A percentile compares a stretch with the other conserved stretches of the same genome.
phyloP scores from a whole-genome alignment of 2,888 invertebrate genomes.

The Orthonevra nobilis region DNA sequence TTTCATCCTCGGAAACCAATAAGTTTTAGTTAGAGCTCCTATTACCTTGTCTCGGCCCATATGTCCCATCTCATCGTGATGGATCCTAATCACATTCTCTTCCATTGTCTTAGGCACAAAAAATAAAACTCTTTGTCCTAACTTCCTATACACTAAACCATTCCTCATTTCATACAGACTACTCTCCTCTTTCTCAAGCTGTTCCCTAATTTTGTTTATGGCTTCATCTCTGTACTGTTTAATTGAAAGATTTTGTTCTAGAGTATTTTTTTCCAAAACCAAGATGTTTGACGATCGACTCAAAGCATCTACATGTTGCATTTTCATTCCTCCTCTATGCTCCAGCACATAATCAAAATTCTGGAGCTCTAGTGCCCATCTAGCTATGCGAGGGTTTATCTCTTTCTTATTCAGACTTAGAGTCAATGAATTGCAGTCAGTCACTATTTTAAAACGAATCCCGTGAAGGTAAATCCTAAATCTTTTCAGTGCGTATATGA shows the following conservation, averaged over 20 bases:
- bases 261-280: neutral
- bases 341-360: neutral
- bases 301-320: neutral
- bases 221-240: slow-evolving; percentile 53
- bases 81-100: slow-evolving; percentile 50
- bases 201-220: too few relatives aligned
- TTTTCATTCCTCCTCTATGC: neutral
- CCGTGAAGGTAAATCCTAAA: neutral
- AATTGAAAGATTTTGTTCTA: slow-evolving; percentile 24
- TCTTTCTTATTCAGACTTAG: too few relatives aligned
- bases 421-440: too few relatives aligned
- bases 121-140: slow-evolving; percentile 43
- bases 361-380: neutral
- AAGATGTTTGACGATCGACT: neutral
- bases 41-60: slow-evolving; percentile 15
- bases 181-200: slow-evolving; percentile 59
- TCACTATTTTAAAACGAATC: neutral
- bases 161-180: slow-evolving; percentile 36
- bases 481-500: neutral
- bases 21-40: slow-evolving; percentile 65
- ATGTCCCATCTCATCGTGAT: slow-evolving; percentile 73
- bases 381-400: neutral
- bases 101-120: slow-evolving; percentile 55
- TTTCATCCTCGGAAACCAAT: slow-evolving; percentile 70
- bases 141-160: slow-evolving; percentile 52